Base-by-base conservation (phyloP, 92 coral and sea anemone species). In the Metridium senile region DNA sequence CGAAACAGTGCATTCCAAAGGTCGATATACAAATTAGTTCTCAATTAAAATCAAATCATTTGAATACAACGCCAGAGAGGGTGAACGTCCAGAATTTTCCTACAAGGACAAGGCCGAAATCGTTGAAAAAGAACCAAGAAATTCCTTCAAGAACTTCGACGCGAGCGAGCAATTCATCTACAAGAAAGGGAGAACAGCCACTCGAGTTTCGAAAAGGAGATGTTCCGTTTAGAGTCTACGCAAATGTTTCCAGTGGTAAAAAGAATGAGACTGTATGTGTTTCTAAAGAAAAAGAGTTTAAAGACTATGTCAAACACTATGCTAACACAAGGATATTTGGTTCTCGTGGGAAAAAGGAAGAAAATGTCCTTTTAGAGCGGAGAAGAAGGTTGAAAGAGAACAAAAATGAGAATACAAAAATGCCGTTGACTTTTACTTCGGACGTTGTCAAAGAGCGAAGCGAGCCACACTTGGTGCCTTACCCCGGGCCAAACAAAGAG, bases 371-470 rank as follows among this genome's bases (percentile, higher is more conserved):
- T 53, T 33, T 79, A 9, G 76, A 33, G 31, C 43, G 74, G 26
- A 70, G 66, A 31, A 69, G 76, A 70, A 51, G 58, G 35, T 16
- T 28, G 17, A 29, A 70, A 19, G 71, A 26, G 8, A 35, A 58
- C 17, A 70, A 57, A 8, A 69, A 4, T 31, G 31, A 9, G 0
- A 22, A 58, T 1, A 52, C 58, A 19, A 49, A 62, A 46, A 62
- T 81, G 22, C 62, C 86, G 27, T 73, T 91, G 74, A 28, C 59
- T 47, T 91, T 91, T 72, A 68, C 93, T 1, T 56, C 63, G 11
- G 97, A 88, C 1, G 97, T 91, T 39, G 63, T 88, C 25, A 45
- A 39, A 18, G 66, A 56, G 54, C 75, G 93, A 43, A 90, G 85
- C 1, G 88, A 89, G 54, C 68, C 80, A 13, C 54, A 28, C 32